Percentiles rank a stretch among this genome's conserved stretches.
These are phyloP conservation scores for Cladorhizidae sp. DNA, from an alignment of 37 sponge, comb jelly and placozoan species.

Conservation along the genomic window DNA sequence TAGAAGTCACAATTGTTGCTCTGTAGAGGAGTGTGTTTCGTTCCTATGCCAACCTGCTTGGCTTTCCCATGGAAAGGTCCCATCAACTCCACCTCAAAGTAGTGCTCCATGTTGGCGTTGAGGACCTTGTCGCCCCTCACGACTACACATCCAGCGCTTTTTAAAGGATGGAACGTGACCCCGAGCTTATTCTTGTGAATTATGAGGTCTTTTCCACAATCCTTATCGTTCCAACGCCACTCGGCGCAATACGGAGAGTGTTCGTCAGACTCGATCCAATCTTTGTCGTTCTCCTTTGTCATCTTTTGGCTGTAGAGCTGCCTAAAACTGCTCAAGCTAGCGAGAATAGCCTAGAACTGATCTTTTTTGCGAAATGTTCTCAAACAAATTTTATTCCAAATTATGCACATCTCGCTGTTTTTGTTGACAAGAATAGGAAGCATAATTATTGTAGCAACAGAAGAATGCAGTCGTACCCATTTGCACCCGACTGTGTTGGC, in stretches of 20 bases:
- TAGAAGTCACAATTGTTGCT: slow-evolving; percentile 47
- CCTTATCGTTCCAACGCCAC: slow-evolving; percentile 51
- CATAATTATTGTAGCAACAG: too few species aligned
- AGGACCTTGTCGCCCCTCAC: slow-evolving; percentile 53
- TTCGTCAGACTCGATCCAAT: slow-evolving; percentile 7
- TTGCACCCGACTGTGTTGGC: too few species aligned
- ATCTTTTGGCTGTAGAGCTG: too few species aligned
- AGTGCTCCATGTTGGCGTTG: slow-evolving; percentile 71
- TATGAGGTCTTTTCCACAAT: slow-evolving; percentile 1
- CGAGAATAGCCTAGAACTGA: too few species aligned
- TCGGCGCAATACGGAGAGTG: background rate
- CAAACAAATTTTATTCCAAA: too few species aligned
- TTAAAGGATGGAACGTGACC: slow-evolving; percentile 43
- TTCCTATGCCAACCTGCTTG: slow-evolving; percentile 71
- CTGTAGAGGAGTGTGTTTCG: slow-evolving; percentile 32
- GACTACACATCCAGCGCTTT: slow-evolving; percentile 53
- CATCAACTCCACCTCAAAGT: slow-evolving; percentile 75
- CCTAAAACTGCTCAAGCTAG: too few species aligned
- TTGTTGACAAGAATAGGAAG: too few species aligned
- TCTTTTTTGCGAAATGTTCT: too few species aligned
- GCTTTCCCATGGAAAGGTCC: slow-evolving; percentile 71
- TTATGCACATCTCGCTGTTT: too few species aligned
- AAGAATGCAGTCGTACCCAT: too few species aligned
- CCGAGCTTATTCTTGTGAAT: slow-evolving; percentile 33
- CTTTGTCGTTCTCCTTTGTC: background rate